Conservation (phyloP, 2,888 invertebrate genomes). For the Tiphia femorata region DNA sequence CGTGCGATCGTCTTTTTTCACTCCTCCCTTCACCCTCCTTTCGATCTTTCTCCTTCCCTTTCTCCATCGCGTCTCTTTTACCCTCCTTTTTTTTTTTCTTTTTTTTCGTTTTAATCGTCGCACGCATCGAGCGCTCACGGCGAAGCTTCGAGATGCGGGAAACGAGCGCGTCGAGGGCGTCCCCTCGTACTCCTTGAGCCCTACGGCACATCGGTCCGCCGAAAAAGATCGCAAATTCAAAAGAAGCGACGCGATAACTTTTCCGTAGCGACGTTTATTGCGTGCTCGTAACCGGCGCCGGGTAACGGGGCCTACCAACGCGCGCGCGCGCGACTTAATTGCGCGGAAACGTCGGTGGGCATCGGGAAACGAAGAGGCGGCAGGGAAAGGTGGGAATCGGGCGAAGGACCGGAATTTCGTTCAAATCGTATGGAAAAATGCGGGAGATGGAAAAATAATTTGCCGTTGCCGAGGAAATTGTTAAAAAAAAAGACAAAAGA, state of each 20-base stretch:
- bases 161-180: neutral
- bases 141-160: slow-evolving; percentile 10
- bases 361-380: neutral
- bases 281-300: slow-evolving; percentile 40
- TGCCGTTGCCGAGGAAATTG: no score
- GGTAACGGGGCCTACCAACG: slow-evolving; percentile 31
- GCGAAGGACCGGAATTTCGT: neutral
- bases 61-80: no score
- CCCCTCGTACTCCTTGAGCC: neutral
- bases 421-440: neutral
- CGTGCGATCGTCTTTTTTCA: slow-evolving; percentile 14
- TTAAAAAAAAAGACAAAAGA: no score
- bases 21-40: slow-evolving; percentile 27
- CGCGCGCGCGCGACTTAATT: slow-evolving; percentile 43
- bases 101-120: no score
- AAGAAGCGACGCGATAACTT: slow-evolving; percentile 53
- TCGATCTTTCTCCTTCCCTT: no score
- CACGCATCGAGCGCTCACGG: slow-evolving; percentile 16
- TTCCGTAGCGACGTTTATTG: slow-evolving; percentile 50
- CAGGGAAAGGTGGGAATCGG: neutral
- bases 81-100: no score
- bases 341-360: slow-evolving; percentile 33
- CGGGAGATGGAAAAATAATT: no score
- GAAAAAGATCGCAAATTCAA: slow-evolving; percentile 46
- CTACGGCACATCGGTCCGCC: no score